These are phyloP conservation scores for Stegostoma tigrinum DNA, from an alignment of 2,113 vertebrate genomes.

Conservation along the genomic window DNA sequence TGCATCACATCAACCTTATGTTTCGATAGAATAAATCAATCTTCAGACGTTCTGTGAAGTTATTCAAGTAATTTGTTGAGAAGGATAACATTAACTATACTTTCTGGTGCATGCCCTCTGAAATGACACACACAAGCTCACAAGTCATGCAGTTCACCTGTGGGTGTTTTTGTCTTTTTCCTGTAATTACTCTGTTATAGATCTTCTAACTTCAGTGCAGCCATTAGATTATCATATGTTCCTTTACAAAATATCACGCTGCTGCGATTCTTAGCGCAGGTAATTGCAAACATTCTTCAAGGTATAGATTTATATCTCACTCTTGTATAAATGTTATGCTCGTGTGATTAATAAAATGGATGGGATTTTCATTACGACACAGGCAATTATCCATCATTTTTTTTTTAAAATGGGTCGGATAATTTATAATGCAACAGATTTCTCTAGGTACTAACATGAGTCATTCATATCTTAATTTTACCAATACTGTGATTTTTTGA, in stretches of 20 bases:
- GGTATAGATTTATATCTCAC: background rate
- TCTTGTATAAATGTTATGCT: background rate
- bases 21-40: slow-evolving; percentile 1
- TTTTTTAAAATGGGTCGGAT: background rate
- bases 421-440: background rate
- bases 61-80: background rate
- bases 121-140: background rate
- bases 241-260: slow-evolving; percentile 3
- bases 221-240: background rate
- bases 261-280: background rate
- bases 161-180: slow-evolving; percentile 34
- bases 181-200: background rate
- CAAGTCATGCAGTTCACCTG: background rate
- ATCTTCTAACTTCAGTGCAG: background rate
- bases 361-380: slow-evolving; percentile 24
- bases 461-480: background rate
- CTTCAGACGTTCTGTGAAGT: background rate
- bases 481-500: background rate
- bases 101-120: background rate
- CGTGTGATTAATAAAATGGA: slow-evolving; percentile 15
- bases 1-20: slow-evolving; percentile 2
- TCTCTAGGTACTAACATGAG: background rate
- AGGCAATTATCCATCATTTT: background rate
- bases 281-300: slow-evolving; percentile 27
- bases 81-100: slow-evolving; percentile 19